These are phyloP conservation scores for Anagrus nilaparvatae DNA, from an alignment of 1,140 invertebrate species.

Conservation along the genomic window DNA sequence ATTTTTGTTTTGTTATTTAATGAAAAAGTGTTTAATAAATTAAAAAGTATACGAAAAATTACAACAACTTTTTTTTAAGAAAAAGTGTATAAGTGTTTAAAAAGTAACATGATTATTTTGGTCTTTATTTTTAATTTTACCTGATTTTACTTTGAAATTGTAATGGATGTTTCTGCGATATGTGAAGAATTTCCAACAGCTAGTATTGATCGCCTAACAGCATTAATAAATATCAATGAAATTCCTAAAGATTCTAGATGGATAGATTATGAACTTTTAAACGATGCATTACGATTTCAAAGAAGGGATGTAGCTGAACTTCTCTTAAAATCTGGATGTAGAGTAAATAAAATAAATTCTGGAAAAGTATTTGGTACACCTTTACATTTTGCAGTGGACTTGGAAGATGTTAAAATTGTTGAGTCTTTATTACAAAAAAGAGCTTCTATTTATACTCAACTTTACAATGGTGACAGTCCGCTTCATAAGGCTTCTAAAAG, in stretches of 20 bases:
- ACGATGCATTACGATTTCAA: not conserved
- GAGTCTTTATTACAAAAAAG: not conserved
- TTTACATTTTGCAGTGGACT: not conserved
- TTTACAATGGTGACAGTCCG: not conserved
- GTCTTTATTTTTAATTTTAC: no score
- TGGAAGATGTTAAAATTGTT: not conserved
- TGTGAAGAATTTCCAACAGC: conserved; percentile 2
- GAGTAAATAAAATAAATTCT: conserved; percentile 1
- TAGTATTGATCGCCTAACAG: not conserved
- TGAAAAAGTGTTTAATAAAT: no score
- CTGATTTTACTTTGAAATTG: no score
- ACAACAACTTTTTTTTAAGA: no score
- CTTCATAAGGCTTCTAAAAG: not conserved
- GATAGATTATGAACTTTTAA: conserved; percentile 1
- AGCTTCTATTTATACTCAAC: not conserved
- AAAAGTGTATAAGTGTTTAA: no score
- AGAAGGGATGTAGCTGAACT: conserved; percentile 2
- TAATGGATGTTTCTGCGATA: no score
- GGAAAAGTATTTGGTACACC: not conserved
- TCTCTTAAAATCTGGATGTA: not conserved
- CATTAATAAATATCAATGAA: not conserved
- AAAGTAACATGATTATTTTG: no score
- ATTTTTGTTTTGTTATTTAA: no score
- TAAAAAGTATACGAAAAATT: no score
- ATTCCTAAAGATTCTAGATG: conserved; percentile 1